Conservation (phyloP, 2,113 vertebrate genomes). For the Ciconia stormi region DNA sequence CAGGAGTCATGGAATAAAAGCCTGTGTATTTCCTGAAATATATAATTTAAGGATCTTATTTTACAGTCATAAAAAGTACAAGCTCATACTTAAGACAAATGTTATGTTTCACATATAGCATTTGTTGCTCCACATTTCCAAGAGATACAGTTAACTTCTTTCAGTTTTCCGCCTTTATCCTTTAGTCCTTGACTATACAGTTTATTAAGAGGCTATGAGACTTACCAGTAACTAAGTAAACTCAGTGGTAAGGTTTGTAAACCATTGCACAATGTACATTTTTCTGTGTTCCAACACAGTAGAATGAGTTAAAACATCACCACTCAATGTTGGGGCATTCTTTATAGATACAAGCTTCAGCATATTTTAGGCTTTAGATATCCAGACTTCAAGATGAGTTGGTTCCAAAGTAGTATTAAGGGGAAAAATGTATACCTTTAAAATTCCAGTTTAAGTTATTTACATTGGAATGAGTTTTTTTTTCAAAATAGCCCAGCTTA, state of each 20-base stretch:
- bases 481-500: neutral
- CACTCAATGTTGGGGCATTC: neutral
- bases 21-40: slow-evolving; percentile 6
- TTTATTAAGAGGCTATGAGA: neutral
- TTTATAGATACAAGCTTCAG: neutral
- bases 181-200: neutral
- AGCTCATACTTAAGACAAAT: slow-evolving; percentile 42
- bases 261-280: neutral
- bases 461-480: neutral
- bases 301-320: neutral
- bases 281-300: neutral
- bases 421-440: neutral
- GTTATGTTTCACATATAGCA: neutral
- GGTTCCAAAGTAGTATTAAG: neutral
- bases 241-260: neutral
- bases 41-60: neutral
- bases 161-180: neutral
- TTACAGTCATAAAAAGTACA: neutral
- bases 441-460: neutral
- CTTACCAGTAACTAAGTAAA: neutral
- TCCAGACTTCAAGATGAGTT: neutral
- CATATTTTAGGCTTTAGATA: neutral
- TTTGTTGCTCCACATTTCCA: neutral
- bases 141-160: neutral
- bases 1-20: slow-evolving; percentile 18